Evolutionary conservation across 1,140 invertebrate species (phyloP), one percentile per base, ranked within the genome.

Genomic region (Metaphire vulgaris): DNA sequence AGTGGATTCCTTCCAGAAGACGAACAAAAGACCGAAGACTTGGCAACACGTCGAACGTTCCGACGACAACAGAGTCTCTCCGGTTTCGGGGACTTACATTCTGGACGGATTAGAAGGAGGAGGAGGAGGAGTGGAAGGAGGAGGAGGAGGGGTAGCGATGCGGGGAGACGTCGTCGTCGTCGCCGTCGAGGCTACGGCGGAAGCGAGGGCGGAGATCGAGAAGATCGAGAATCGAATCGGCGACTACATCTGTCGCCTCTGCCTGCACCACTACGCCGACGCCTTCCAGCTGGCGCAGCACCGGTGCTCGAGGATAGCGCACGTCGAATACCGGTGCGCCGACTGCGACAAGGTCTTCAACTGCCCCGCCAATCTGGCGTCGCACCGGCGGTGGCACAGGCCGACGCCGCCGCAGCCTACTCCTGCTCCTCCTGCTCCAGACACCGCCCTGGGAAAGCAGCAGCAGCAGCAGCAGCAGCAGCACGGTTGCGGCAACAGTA

Each of bases 151-250:
- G 87, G 97, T 99, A 81, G 97, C 98, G 88, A 95, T 95, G 6
- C 93, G 93, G n/a, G n/a, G n/a, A n/a, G n/a, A n/a, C n/a, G n/a
- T n/a, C n/a, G n/a, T n/a, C 33, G 96, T 96, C 83, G 97, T 98
- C 86, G 92, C 95, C 66, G 96, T 99, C 26, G 94, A 98, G 87
- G 91, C 98, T 34, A 97, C 96, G 2, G 94, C 97, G 75, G 96
- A 98, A 83, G 95, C 97, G 1, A 91, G 95, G 78, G 92, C 92
- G 0, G 92, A 97, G 81, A 88, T 99, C 66, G 93, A 95, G 0
- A 95, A 94, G 83, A 99, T 99, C 81, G 95, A 98, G 81, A 98
- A 99, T 87, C 91, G 92, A 77, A 93, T 99, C 68, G 97, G 97
- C 1, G 93, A 95, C 79, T 99, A 98, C 85, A 91, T 97, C 74